Evolutionary conservation across 2,113 vertebrate genomes (phyloP).

Genomic region (Psilopsiagon aymara): DNA sequence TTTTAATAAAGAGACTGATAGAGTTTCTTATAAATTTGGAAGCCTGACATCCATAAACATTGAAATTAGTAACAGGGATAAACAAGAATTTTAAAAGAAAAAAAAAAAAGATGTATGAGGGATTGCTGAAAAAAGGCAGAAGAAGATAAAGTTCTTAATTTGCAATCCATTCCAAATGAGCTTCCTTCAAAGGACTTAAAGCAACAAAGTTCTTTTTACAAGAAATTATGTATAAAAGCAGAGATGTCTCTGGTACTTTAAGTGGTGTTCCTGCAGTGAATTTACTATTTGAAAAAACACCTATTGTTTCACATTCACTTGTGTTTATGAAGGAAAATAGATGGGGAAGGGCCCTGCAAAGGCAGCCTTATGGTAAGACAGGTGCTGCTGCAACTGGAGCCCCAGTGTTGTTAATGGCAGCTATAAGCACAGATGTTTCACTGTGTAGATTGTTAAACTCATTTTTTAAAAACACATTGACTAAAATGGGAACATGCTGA

Average conservation of each 20-base stretch:
- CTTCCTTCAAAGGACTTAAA: neutral
- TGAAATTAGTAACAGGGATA: neutral
- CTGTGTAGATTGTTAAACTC: neutral
- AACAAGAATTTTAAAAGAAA: neutral
- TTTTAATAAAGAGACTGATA: neutral
- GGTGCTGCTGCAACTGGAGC: neutral
- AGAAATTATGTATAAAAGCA: neutral
- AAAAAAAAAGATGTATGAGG: neutral
- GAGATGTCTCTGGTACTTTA: neutral
- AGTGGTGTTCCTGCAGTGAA: neutral
- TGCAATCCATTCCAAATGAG: neutral
- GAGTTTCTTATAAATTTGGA: neutral
- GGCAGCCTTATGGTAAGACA: neutral
- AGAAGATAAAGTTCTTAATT: neutral
- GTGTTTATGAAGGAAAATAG: neutral
- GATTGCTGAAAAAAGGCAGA: neutral
- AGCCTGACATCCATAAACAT: neutral
- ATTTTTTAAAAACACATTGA: neutral
- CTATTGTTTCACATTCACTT: neutral
- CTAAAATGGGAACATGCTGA: neutral
- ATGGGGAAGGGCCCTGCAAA: neutral
- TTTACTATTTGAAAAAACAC: neutral
- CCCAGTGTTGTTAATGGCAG: neutral
- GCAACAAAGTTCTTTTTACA: neutral
- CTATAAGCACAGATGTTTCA: neutral